Evolutionary conservation across 1,140 invertebrate species (phyloP), one percentile per base, ranked within the genome.

Genomic region (Odontomachus brunneus): DNA sequence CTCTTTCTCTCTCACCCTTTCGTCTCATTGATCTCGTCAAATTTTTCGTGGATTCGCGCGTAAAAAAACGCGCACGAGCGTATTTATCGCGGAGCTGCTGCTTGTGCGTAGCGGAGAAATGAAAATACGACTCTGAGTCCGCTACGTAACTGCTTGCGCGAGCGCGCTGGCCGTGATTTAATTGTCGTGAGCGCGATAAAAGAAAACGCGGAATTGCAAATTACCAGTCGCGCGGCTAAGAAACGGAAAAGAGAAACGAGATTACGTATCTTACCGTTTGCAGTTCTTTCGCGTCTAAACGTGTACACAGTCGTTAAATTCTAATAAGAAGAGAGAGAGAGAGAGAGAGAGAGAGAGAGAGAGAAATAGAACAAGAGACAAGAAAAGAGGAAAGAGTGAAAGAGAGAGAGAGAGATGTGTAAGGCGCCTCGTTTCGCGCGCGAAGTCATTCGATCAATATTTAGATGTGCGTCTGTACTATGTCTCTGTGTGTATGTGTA

Each of bases 401-500:
- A n/a, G n/a, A 67, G 26, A 15, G 33, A 29, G 14, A 15, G 75
- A 29, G 17, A 15, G 22, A 33, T 33, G 29, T 33, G 1, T 11
- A 14, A 2, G 11, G 29, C 60, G 11, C 65, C 62, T 33, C 3
- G 26, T 11, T 15, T 24, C 17, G 49, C 44, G 44, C 66, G 22
- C 14, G 22, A 15, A 72, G 19, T 74, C 19, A 57, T 19, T 75
- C 48, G 78, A 83, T 73, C 84, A 87, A 87, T 87, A 86, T 86
- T 87, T 87, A 65, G 24, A 24, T 26, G n/a, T 78, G 19, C 24
- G 29, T 38, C 29, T 44, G 29, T 44, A 5, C 29, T 11, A 11
- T 11, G 38, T 44, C 3, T 44, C 3, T 44, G 9, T 44, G 9
- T 11, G 4, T 44, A 7, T 44, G 38, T 44, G 38, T 11, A 33